phyloP scores from a whole-genome alignment of 2,113 vertebrate species.

The Syngnathus floridae region DNA sequence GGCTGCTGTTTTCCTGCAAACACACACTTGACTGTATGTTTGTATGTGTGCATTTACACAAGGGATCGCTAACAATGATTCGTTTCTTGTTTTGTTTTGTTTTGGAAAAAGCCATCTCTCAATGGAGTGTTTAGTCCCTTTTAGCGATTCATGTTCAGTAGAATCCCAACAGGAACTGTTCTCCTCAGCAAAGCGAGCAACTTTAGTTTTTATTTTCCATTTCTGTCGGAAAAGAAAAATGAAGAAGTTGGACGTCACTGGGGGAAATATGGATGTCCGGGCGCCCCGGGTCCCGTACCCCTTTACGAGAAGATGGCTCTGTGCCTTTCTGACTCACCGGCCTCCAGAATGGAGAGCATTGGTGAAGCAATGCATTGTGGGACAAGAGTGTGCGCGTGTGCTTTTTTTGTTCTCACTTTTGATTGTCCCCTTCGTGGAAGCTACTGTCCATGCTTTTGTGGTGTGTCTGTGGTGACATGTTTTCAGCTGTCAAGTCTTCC shows the following conservation, averaged over 20 bases:
- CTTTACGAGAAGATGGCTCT: slow-evolving; percentile 74
- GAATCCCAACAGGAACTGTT: slow-evolving; percentile 64
- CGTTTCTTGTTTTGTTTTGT: slow-evolving; percentile 59
- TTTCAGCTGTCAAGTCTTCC: slow-evolving; percentile 72
- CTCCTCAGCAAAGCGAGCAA: slow-evolving; percentile 63
- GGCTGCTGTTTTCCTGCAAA: slow-evolving; percentile 14
- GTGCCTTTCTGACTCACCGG: slow-evolving; percentile 78
- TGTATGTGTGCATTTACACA: slow-evolving; percentile 54
- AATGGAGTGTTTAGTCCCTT: slow-evolving; percentile 69
- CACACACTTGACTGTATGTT: slow-evolving; percentile 45
- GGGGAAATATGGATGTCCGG: slow-evolving; percentile 49
- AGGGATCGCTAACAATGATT: slow-evolving; percentile 47
- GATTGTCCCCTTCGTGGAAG: slow-evolving; percentile 62
- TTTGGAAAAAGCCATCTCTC: slow-evolving; percentile 80
- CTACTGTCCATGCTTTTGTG: slow-evolving; percentile 63
- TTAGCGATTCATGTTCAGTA: slow-evolving; percentile 68
- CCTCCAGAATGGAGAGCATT: slow-evolving; percentile 66
- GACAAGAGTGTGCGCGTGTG: slow-evolving; percentile 47
- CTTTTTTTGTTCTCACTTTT: slow-evolving; percentile 48
- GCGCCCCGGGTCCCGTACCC: slow-evolving; percentile 47
- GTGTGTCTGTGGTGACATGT: slow-evolving; percentile 55
- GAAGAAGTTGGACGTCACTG: slow-evolving; percentile 39
- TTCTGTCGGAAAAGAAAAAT: slow-evolving; percentile 71
- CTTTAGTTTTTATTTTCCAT: slow-evolving; percentile 65
- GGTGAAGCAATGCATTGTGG: slow-evolving; percentile 77